These are phyloP conservation scores for Lamprotornis superbus DNA, from an alignment of 2,113 vertebrate species.

Conservation along the genomic window DNA sequence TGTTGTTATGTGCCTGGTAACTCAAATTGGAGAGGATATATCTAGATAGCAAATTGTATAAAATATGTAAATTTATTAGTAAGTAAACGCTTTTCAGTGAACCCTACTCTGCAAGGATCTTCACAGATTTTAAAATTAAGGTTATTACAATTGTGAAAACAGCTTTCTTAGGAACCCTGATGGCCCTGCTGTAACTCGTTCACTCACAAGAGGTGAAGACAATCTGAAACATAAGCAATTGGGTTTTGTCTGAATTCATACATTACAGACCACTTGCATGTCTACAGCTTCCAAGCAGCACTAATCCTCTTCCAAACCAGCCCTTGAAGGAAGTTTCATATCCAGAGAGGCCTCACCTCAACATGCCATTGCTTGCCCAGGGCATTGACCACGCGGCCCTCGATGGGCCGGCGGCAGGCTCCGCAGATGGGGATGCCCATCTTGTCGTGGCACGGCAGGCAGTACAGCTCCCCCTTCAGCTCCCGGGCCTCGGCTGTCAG, in stretches of 20 bases:
- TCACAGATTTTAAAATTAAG: not conserved
- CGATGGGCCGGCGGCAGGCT: slow-evolving; percentile 77
- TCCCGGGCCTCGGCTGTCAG: slow-evolving; percentile 76
- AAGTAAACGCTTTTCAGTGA: not conserved
- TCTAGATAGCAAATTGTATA: not conserved
- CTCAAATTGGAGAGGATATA: not conserved
- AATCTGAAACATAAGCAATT: not conserved
- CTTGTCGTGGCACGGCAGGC: slow-evolving; percentile 80
- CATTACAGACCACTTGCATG: not conserved
- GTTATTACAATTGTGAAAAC: not conserved
- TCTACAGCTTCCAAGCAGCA: not conserved
- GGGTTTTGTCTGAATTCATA: not conserved
- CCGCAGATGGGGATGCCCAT: slow-evolving; percentile 81
- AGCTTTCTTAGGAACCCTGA: not conserved
- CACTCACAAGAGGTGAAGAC: not conserved
- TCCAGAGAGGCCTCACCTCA: slow-evolving; percentile 64
- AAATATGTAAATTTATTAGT: not conserved
- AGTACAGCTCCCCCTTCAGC: slow-evolving; percentile 77
- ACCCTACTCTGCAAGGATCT: not conserved
- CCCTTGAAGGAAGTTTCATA: not conserved
- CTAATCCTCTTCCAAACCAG: not conserved
- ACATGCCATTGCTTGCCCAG: slow-evolving; percentile 81
- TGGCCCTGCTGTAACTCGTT: not conserved
- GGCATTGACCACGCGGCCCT: slow-evolving; percentile 77
- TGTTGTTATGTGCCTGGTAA: not conserved